Conservation (phyloP, 2,113 vertebrate species). For the Oreotrochilus melanogaster region DNA sequence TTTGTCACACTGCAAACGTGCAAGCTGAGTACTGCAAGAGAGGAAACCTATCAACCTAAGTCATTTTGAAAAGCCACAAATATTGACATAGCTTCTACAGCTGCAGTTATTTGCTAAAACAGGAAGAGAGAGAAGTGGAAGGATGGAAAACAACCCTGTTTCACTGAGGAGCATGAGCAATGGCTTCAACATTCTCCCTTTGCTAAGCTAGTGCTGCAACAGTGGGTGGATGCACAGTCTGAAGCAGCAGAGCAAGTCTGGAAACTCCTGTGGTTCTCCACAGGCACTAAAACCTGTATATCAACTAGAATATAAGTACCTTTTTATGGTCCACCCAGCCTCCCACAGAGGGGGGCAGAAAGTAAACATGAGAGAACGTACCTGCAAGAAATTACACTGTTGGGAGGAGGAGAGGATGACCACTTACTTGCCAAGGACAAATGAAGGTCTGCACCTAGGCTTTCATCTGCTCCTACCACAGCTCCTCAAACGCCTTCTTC, state of each 20-base stretch:
- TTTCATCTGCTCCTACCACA: not conserved
- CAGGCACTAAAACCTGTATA: fast-evolving
- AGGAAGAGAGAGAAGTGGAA: not conserved
- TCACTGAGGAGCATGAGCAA: not conserved
- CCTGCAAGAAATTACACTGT: not conserved
- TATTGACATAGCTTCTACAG: not conserved
- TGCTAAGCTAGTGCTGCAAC: fast-evolving
- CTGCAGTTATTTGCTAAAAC: not conserved
- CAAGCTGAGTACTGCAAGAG: not conserved
- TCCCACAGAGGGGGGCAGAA: not conserved
- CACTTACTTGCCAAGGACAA: not conserved
- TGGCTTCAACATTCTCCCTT: not conserved
- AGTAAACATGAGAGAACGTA: not conserved
- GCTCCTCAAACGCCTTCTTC: not conserved
- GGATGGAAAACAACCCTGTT: not conserved
- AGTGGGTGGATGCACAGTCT: not conserved
- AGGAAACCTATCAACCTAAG: not conserved
- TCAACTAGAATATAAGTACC: fast-evolving
- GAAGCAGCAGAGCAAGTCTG: not conserved
- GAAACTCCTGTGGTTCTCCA: not conserved
- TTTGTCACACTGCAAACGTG: fast-evolving
- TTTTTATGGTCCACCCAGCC: not conserved
- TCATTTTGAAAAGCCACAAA: not conserved
- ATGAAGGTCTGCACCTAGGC: not conserved
- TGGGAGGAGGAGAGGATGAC: fast-evolving